Conservation (phyloP, 1,140 invertebrate genomes). For the Drosophila watanabei region DNA sequence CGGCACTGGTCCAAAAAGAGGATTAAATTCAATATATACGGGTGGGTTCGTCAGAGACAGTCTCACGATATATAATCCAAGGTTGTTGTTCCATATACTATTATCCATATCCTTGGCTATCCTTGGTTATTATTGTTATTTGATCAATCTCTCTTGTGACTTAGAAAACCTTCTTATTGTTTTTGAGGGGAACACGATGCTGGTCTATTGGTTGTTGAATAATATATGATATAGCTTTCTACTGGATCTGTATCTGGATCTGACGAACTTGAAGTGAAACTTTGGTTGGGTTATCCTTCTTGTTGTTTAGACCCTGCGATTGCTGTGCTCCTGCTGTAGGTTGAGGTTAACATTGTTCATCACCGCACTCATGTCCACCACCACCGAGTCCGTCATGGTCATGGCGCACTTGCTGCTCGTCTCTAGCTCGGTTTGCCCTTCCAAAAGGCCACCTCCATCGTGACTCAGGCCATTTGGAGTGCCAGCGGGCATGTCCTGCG, state of each 20-base stretch:
- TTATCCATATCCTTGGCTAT: neutral
- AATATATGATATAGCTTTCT: conserved; percentile 10
- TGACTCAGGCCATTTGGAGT: conserved; percentile 77
- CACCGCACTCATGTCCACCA: conserved; percentile 80
- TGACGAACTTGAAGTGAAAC: conserved; percentile 25
- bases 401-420: conserved; percentile 56
- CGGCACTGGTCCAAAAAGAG: conserved; percentile 38
- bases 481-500: conserved; percentile 63
- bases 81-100: neutral
- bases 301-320: conserved; percentile 54
- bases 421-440: conserved; percentile 81
- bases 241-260: conserved; percentile 7
- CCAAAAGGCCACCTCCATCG: conserved; percentile 46
- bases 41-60: conserved; percentile 57
- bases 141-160: neutral
- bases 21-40: conserved; percentile 43
- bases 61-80: conserved; percentile 31
- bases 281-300: neutral
- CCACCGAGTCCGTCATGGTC: conserved; percentile 75
- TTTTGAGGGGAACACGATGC: conserved; percentile 65
- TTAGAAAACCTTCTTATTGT: conserved; percentile 3
- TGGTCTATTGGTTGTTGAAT: conserved; percentile 55
- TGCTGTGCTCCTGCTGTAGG: conserved; percentile 75
- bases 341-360: conserved; percentile 79
- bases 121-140: neutral